These are phyloP conservation scores for Sturmia bella DNA, from an alignment of 2,888 invertebrate genomes.

Conservation along the genomic window DNA sequence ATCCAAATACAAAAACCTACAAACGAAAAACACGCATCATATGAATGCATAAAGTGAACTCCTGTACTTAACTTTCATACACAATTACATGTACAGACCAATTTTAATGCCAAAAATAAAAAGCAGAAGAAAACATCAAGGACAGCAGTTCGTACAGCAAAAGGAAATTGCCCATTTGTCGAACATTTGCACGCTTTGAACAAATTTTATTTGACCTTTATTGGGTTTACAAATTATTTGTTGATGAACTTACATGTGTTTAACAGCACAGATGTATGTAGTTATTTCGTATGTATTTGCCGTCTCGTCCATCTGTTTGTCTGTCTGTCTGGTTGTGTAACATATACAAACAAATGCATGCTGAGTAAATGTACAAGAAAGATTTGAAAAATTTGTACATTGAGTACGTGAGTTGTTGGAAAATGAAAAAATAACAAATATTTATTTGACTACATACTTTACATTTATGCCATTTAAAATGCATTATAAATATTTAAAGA, in stretches of 20 bases:
- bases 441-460: not conserved
- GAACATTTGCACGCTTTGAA: constrained; percentile 78
- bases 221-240: constrained; percentile 78
- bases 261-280: not conserved
- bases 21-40: too few relatives aligned
- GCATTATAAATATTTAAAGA: not conserved
- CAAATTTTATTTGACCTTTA: constrained; percentile 79
- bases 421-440: constrained; percentile 4
- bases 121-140: not conserved
- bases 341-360: not conserved
- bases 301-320: not conserved
- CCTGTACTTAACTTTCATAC: not conserved
- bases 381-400: constrained; percentile 16
- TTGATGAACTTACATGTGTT: constrained; percentile 69
- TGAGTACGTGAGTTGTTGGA: constrained; percentile 36
- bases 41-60: not conserved
- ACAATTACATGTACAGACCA: not conserved
- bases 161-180: constrained; percentile 77
- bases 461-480: not conserved
- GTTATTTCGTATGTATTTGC: not conserved
- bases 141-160: constrained; percentile 9
- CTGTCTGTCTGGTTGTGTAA: not conserved
- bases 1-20: not conserved
- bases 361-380: not conserved
- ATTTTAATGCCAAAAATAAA: not conserved